Percentiles rank a stretch among this genome's conserved stretches.
These are phyloP conservation scores for Gadus chalcogrammus DNA, from an alignment of 2,113 vertebrate genomes.

Conservation along the genomic window DNA sequence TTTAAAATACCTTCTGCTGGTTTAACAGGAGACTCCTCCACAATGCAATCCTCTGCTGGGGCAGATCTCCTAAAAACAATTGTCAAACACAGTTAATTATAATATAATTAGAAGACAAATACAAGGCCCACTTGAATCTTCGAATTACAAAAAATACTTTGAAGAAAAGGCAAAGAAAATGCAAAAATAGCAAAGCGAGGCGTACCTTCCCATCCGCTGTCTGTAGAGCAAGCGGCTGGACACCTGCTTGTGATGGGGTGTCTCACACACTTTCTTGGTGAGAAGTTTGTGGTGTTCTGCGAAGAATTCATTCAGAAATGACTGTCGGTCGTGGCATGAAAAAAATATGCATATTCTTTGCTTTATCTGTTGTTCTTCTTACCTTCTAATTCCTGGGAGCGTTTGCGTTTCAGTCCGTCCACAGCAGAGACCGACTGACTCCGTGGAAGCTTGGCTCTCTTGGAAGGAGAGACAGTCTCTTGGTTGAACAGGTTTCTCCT, in stretches of 20 bases:
- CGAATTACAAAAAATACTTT: too few relatives aligned
- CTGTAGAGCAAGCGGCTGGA: conserved; percentile 80
- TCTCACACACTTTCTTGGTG: conserved; percentile 89
- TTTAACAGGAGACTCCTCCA: conserved; percentile 94
- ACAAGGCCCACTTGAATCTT: too few relatives aligned
- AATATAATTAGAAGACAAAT: too few relatives aligned
- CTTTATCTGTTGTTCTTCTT: conserved; percentile 11
- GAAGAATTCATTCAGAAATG: conserved; percentile 19
- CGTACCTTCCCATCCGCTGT: conserved; percentile 87
- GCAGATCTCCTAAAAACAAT: conserved; percentile 73
- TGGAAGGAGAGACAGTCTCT: conserved; percentile 74
- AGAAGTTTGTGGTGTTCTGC: conserved; percentile 78
- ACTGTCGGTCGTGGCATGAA: neutral
- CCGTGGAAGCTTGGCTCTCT: conserved; percentile 81
- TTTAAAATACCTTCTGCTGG: conserved; percentile 70
- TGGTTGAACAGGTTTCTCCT: conserved; percentile 93
- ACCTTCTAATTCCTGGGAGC: conserved; percentile 51
- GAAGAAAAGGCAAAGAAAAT: too few relatives aligned
- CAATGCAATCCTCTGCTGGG: conserved; percentile 72
- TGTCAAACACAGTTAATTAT: neutral
- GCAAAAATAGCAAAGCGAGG: neutral
- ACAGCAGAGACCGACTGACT: conserved; percentile 88
- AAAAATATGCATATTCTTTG: neutral
- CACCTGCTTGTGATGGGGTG: conserved; percentile 87
- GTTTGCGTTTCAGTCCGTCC: conserved; percentile 77